phyloP scores from a whole-genome alignment of 2,113 vertebrate species.

The Ailuropoda melanoleuca region DNA sequence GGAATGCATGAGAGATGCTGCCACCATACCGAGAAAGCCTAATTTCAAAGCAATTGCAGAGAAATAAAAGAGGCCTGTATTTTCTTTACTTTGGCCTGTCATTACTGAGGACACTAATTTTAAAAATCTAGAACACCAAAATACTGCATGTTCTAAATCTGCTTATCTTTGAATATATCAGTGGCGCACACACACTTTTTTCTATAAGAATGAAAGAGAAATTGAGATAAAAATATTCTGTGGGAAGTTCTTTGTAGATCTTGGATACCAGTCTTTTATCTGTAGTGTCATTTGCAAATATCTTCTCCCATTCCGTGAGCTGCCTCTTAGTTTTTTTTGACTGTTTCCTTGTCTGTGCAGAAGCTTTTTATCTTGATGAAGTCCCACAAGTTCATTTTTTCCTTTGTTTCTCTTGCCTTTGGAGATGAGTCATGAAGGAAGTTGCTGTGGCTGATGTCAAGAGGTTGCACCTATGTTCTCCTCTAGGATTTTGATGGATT shows the following conservation, averaged over 20 bases:
- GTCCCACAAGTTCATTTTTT: no score
- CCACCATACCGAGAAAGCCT: not conserved
- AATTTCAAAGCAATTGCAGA: not conserved
- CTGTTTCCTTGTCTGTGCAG: no score
- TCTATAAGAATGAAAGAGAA: not conserved
- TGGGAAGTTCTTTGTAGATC: not conserved
- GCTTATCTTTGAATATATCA: not conserved
- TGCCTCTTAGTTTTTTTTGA: no score
- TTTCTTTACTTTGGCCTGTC: not conserved
- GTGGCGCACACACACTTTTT: not conserved
- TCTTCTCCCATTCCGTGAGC: no score
- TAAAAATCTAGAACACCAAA: not conserved
- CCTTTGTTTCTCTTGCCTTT: no score
- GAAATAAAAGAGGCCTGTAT: not conserved
- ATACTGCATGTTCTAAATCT: not conserved
- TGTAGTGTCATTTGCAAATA: no score
- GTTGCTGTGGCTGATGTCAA: no score
- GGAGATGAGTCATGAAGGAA: no score
- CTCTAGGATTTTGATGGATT: no score
- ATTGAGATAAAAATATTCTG: not conserved
- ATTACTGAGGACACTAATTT: not conserved
- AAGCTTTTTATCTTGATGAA: no score
- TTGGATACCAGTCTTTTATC: no score
- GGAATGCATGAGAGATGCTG: not conserved
- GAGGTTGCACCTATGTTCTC: no score